Evolutionary conservation across 2,113 vertebrate genomes (phyloP).

Genomic region (Syngnathus floridae): DNA sequence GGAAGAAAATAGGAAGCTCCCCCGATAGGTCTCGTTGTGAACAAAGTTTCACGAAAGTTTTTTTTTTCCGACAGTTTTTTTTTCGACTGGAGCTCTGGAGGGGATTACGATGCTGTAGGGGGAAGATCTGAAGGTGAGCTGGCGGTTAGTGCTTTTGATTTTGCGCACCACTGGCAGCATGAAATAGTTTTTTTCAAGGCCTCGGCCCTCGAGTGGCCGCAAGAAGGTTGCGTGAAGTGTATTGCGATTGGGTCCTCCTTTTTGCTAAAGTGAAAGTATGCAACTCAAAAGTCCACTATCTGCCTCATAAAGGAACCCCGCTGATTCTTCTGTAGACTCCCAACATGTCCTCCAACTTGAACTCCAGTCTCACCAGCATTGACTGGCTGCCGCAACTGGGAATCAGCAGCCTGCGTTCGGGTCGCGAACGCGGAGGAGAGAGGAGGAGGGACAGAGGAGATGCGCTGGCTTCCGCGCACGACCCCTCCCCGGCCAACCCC

Average conservation of each 20-base stretch:
- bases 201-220: conserved; percentile 59
- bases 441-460: conserved; percentile 75
- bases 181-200: conserved; percentile 62
- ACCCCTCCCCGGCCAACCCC: conserved; percentile 70
- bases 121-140: conserved; percentile 23
- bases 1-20: conserved; percentile 68
- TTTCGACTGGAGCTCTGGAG: conserved; percentile 6
- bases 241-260: background rate
- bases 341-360: conserved; percentile 86
- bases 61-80: conserved; percentile 9
- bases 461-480: conserved; percentile 45
- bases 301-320: background rate
- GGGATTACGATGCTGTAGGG: conserved; percentile 23
- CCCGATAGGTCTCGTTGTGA: conserved; percentile 50
- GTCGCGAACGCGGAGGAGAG: conserved; percentile 78
- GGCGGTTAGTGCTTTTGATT: conserved; percentile 21
- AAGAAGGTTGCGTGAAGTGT: conserved; percentile 41
- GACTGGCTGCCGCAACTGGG: conserved; percentile 95
- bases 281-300: background rate
- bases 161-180: conserved; percentile 57
- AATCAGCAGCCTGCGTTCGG: conserved; percentile 80
- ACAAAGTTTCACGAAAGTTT: conserved; percentile 40
- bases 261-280: background rate
- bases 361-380: conserved; percentile 96
- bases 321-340: conserved; percentile 19